Evolutionary conservation across 2,113 vertebrate genomes (phyloP).

Genomic region (Suncus etruscus): DNA sequence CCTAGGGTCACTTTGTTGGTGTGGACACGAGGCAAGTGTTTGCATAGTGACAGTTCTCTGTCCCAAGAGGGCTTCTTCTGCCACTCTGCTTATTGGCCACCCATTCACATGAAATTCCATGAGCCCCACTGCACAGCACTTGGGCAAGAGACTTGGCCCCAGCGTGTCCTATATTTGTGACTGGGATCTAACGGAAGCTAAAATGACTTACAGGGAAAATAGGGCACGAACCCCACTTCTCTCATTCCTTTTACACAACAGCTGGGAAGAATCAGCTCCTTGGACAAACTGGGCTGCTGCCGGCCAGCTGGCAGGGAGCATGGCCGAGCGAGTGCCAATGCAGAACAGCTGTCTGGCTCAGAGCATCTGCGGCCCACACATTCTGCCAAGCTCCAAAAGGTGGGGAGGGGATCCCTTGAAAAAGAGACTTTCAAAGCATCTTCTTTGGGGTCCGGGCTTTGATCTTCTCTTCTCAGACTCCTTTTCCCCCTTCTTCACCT

Average conservation of each 20-base stretch:
- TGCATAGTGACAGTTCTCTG: too few relatives aligned
- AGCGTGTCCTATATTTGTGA: too few relatives aligned
- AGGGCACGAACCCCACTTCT: conserved; percentile 47
- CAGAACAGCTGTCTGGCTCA: conserved; percentile 82
- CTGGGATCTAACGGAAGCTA: neutral
- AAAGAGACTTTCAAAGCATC: conserved; percentile 71
- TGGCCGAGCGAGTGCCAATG: conserved; percentile 74
- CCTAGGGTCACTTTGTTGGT: too few relatives aligned
- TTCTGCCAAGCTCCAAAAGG: conserved; percentile 70
- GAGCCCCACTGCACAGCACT: too few relatives aligned
- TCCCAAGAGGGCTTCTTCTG: too few relatives aligned
- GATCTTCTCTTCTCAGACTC: conserved; percentile 33
- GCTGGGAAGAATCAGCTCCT: conserved; percentile 85
- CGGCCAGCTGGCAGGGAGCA: conserved; percentile 83
- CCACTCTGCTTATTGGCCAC: too few relatives aligned
- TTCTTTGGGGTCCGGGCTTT: neutral
- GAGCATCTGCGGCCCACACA: conserved; percentile 83
- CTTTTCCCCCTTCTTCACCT: conserved; percentile 10
- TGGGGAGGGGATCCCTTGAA: conserved; percentile 66
- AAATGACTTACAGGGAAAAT: conserved; percentile 46
- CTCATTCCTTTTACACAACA: conserved; percentile 57
- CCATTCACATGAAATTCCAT: too few relatives aligned
- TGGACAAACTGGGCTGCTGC: conserved; percentile 76
- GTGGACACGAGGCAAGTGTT: too few relatives aligned
- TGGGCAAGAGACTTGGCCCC: too few relatives aligned